Evolutionary conservation across 2,797 vertebrate genomes (phyloP), one percentile per base, ranked within the genome.

Genomic region (Streptopelia turtur): DNA sequence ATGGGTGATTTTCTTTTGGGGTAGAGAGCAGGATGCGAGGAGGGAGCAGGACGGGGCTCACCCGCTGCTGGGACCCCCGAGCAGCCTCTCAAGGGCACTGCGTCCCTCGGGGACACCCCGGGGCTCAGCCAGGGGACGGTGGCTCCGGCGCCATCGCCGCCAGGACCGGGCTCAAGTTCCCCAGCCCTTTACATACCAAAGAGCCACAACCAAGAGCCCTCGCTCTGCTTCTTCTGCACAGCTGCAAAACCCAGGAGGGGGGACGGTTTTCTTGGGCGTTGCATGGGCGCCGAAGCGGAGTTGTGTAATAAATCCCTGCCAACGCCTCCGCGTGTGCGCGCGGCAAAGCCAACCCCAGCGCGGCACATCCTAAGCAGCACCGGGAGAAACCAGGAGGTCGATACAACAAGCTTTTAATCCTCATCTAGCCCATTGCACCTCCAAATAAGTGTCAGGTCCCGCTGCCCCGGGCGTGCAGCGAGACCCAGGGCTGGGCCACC

Each of bases 261-360:
- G 72, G 50, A 80, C 52, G 89, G 45, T 64, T 95, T 59, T n/a
- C 53, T 52, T 5, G 71, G 88, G 92, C n/a, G 10, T 24, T 4
- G 56, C 74, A 23, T 1, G 47, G 72, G 70, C 31, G 12, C 13
- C 1, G 17, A 45, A 70, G 71, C 70, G 8, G 75, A 5, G 11
- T 41, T 80, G 66, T 57, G 90, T 84, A 94, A 94, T 47, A 79
- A 68, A 89, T 75, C 82, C 45, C 87, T 50, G 89, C 89, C 49
- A 89, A 77, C 22, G 23, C 47, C 1, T 5, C 85, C 6, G 6
- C 6, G 21, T 5, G 31, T 1, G 1, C 1, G 22, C 65, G 25
- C 8, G 55, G 71, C 35, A 71, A 75, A 94, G 63, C 65, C 21
- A 7, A 53, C 25, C 39, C 47, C 47, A 21, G 10, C 11, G 81